Evolutionary conservation across 2,113 vertebrate species (phyloP).

Genomic region (Petaurus breviceps): DNA sequence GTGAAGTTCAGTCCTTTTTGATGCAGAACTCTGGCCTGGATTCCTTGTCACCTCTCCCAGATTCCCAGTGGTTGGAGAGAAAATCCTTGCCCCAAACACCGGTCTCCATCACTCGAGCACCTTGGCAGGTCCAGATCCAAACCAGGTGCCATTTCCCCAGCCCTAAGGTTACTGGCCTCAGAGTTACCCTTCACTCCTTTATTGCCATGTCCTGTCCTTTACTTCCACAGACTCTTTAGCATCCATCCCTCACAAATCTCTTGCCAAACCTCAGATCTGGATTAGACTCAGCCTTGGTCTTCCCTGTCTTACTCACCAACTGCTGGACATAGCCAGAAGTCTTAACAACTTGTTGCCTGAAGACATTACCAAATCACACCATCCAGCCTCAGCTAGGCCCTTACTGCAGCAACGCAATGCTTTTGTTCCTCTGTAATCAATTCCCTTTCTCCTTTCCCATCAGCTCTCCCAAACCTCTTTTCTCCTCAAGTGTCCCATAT

Average conservation of each 20-base stretch:
- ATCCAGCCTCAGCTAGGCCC: no score
- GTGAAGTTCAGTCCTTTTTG: not conserved
- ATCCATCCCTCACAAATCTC: not conserved
- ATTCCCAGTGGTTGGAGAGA: not conserved
- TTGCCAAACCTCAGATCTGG: not conserved
- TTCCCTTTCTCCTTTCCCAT: not conserved
- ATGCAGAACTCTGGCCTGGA: not conserved
- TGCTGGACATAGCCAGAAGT: not conserved
- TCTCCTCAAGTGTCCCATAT: not conserved
- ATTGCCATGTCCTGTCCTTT: not conserved
- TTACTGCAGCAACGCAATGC: not conserved
- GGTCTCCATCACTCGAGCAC: not conserved
- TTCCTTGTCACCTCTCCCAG: not conserved
- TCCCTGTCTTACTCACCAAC: not conserved
- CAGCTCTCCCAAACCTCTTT: not conserved
- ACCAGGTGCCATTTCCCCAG: not conserved
- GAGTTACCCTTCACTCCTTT: not conserved
- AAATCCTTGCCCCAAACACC: not conserved
- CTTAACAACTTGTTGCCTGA: not conserved
- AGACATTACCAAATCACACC: not conserved
- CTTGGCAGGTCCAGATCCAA: not conserved
- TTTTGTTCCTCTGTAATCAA: not conserved
- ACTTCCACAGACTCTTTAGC: not conserved
- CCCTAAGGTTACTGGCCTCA: not conserved
- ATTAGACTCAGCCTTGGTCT: not conserved